Evolutionary conservation across 2,888 invertebrate genomes (phyloP).

Genomic region (Chalcosyrphus nemorum): DNA sequence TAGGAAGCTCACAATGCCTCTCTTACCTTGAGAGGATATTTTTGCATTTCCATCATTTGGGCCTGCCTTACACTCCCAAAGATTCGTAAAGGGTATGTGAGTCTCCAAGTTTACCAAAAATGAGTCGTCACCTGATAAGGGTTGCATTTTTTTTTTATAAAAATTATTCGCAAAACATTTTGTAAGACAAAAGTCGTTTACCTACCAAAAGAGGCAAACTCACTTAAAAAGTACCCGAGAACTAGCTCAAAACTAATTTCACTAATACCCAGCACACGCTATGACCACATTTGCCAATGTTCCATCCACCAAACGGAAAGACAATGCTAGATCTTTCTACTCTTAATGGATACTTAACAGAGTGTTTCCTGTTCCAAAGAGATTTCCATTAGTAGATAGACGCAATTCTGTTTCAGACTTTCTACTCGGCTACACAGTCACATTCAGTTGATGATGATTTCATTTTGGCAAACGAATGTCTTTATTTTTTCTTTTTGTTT

Average conservation of each 20-base stretch:
- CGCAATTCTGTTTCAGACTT: conserved; percentile 43
- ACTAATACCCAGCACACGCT: not conserved
- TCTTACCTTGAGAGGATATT: too few species aligned
- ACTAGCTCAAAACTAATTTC: conserved; percentile 3
- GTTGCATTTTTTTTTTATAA: too few species aligned
- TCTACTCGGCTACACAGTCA: conserved; percentile 47
- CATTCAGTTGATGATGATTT: conserved; percentile 53
- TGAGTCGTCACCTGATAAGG: too few species aligned
- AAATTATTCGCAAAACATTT: too few species aligned
- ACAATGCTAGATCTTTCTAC: conserved; percentile 39
- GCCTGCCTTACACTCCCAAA: too few species aligned
- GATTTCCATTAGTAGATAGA: conserved; percentile 61
- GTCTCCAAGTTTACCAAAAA: too few species aligned
- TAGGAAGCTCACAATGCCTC: too few species aligned
- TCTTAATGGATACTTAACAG: conserved; percentile 63
- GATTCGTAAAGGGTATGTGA: too few species aligned
- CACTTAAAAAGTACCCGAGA: not conserved
- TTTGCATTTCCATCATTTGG: too few species aligned
- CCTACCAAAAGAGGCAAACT: too few species aligned
- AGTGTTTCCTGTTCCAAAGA: conserved; percentile 55
- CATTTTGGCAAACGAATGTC: conserved; percentile 53
- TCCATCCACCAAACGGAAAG: conserved; percentile 33
- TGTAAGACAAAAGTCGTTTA: too few species aligned
- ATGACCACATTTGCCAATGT: conserved; percentile 37
- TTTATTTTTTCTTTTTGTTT: not conserved